A percentile compares a stretch with the other conserved stretches of the same genome.
Conservation (phyloP, 2,888 invertebrate genomes). For the Meteorus colon region DNA sequence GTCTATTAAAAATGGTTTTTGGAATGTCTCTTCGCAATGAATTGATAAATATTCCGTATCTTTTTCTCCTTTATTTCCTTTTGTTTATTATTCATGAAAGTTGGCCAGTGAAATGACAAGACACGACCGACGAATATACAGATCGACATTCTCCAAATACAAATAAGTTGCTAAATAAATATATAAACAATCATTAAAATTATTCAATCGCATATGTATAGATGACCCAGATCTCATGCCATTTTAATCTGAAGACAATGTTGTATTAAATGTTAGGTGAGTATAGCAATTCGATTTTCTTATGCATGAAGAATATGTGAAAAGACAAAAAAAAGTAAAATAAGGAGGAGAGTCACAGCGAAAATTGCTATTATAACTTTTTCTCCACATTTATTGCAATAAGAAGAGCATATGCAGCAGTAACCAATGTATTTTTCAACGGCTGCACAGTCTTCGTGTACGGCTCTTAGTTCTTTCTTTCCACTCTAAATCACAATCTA, state of each 20-base stretch:
- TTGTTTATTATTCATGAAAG: neutral
- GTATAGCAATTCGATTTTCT: neutral
- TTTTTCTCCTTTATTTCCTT: neutral
- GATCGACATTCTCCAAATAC: conserved; percentile 16
- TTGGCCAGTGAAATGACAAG: conserved; percentile 16
- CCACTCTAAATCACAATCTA: conserved; percentile 36
- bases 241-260: neutral
- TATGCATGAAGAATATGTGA: neutral
- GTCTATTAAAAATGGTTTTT: conserved; percentile 10
- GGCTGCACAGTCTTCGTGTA: conserved; percentile 25
- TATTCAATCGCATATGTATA: neutral
- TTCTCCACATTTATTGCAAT: conserved; percentile 18
- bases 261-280: too few relatives aligned
- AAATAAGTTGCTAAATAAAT: conserved; percentile 28
- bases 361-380: conserved; percentile 21
- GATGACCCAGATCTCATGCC: conserved; percentile 8
- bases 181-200: conserved; percentile 7
- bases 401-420: conserved; percentile 15
- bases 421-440: neutral
- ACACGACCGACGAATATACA: conserved; percentile 2
- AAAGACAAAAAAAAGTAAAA: neutral
- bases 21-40: conserved; percentile 17
- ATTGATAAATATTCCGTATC: neutral
- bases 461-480: conserved; percentile 12
- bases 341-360: conserved; percentile 9